phyloP scores from a whole-genome alignment of 2,113 vertebrate genomes.

The Benitochromis conjunctus region DNA sequence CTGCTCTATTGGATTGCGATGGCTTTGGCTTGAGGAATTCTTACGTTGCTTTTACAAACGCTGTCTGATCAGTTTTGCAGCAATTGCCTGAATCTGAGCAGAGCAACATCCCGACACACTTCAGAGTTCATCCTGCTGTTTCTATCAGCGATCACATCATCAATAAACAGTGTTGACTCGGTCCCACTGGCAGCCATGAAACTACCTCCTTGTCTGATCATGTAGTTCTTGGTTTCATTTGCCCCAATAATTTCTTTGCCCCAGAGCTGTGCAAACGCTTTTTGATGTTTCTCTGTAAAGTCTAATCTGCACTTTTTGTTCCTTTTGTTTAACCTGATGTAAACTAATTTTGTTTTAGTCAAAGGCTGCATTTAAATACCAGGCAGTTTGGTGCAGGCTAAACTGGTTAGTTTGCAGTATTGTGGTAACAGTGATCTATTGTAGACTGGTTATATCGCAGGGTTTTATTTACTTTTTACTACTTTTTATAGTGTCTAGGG shows the following conservation, averaged over 20 bases:
- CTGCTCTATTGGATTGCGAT: not conserved
- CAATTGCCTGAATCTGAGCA: not conserved
- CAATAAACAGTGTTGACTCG: not conserved
- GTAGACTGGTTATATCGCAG: not conserved
- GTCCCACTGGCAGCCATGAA: not conserved
- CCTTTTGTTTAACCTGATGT: not conserved
- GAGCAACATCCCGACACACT: not conserved
- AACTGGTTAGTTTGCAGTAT: not conserved
- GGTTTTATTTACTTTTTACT: too few relatives aligned
- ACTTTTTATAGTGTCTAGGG: not conserved
- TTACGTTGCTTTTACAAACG: too few relatives aligned
- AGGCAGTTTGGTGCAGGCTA: not conserved
- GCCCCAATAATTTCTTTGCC: not conserved
- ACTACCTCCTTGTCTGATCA: fast-evolving
- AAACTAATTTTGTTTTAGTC: not conserved
- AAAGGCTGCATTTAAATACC: not conserved
- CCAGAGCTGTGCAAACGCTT: not conserved
- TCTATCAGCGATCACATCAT: not conserved
- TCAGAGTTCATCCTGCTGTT: not conserved
- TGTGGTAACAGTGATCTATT: not conserved
- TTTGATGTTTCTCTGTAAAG: not conserved
- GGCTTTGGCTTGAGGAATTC: not conserved
- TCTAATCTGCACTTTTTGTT: not conserved
- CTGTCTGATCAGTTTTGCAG: not conserved
- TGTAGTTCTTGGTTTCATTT: not conserved